Evolutionary conservation across 23 tunicate genomes (phyloP), one percentile per base, ranked within the genome.

Genomic region (Phallusia fumigata): DNA sequence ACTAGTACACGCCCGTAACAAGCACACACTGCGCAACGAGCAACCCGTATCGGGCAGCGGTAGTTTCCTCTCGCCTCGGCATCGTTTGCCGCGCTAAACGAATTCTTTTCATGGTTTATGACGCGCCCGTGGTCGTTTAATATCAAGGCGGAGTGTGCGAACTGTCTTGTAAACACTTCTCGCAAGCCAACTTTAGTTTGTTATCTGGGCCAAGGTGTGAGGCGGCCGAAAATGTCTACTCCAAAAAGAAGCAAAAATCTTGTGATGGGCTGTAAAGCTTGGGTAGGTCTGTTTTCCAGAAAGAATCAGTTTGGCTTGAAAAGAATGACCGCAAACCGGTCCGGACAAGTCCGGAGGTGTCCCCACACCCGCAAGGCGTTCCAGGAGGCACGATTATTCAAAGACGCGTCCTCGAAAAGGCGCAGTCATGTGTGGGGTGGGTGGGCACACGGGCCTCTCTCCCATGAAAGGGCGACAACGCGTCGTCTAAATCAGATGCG

Each of bases 341-440:
- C 72, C 73, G 50, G 83, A 79, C 83, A 79, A 52, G 83, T 31
- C 35, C 11, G n/a, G 72, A 19, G 83, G 47, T 79, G 58, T 53
- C 53, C 49, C 47, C 47, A 40, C 47, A 10, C 47, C 50, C 75
- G 75, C 76, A 19, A 58, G 78, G 28, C 69, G 13, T 58, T 58
- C 69, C 28, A 21, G 11, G 69, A 58, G 69, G 26, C 69, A 58
- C 28, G 26, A 58, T 58, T 58, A 58, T 11, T 58, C 69, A 22
- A 58, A 58, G 69, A 24, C 11, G 69, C 69, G 69, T 58, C 69
- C 26, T 24, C 69, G 28, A 58, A 24, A 58, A 21, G 69, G 69
- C 69, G 26, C 28, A 58, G 28, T 24, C 28, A 58, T 24, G 47
- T 40, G 69, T 21, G 69, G 69, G 69, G 28, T 58, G 28, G 69